Percentiles rank a stretch among this genome's conserved stretches.
Evolutionary conservation across 2,888 invertebrate species (phyloP).

Genomic region (Drosophila paramelanica): DNA sequence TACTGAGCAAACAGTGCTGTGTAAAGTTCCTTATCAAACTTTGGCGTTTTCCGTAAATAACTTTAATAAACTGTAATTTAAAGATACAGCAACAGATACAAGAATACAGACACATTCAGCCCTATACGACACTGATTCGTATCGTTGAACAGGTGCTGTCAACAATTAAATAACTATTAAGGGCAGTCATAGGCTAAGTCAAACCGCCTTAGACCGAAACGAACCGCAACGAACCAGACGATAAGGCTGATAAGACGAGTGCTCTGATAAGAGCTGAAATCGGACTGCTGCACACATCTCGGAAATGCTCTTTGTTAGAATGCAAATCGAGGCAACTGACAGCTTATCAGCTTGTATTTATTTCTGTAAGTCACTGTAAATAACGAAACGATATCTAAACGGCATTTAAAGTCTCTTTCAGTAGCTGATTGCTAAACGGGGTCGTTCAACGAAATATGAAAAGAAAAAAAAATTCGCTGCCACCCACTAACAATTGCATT

Average conservation of each 20-base stretch:
- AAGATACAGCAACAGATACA: slow-evolving; percentile 15
- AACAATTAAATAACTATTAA: slow-evolving; percentile 42
- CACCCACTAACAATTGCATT: slow-evolving; percentile 43
- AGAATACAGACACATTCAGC: slow-evolving; percentile 13
- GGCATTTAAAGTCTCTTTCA: slow-evolving; percentile 33
- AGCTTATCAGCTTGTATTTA: slow-evolving; percentile 9
- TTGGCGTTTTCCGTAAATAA: slow-evolving; percentile 40
- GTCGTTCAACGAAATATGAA: slow-evolving; percentile 18
- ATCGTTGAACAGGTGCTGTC: slow-evolving; percentile 17
- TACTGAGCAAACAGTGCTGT: slow-evolving; percentile 19
- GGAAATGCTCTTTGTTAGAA: not conserved
- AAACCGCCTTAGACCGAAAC: slow-evolving; percentile 55
- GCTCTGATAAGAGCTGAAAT: slow-evolving; percentile 12
- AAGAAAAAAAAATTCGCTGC: not conserved
- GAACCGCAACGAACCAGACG: slow-evolving; percentile 41
- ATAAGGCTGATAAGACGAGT: slow-evolving; percentile 28
- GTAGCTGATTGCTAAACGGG: slow-evolving; percentile 47
- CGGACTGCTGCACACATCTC: slow-evolving; percentile 25
- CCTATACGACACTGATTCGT: slow-evolving; percentile 8
- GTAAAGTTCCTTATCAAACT: slow-evolving; percentile 29
- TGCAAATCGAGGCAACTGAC: slow-evolving; percentile 26
- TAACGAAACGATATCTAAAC: slow-evolving; percentile 38
- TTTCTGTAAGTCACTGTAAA: slow-evolving; percentile 15
- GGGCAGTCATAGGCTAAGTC: slow-evolving; percentile 47
- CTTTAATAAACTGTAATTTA: slow-evolving; percentile 31